Percentiles rank a stretch among this genome's conserved stretches.
Evolutionary conservation across 2,113 vertebrate species (phyloP).

Genomic region (Ophthalmolycus amberensis): DNA sequence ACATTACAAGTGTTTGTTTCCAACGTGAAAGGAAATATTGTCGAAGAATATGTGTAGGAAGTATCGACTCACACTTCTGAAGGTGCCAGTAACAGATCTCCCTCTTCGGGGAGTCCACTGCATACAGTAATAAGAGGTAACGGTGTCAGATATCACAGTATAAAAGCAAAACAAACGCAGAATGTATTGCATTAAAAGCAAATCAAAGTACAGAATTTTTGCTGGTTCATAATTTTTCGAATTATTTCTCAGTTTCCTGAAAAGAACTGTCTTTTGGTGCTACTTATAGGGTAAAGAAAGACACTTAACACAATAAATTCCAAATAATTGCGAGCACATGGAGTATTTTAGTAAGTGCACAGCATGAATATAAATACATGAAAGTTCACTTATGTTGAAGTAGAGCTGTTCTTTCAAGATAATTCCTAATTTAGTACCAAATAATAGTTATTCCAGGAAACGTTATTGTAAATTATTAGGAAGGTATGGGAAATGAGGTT

Average conservation of each 20-base stretch:
- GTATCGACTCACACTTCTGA: slow-evolving; percentile 22
- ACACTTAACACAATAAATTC: neutral
- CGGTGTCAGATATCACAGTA: slow-evolving; percentile 5
- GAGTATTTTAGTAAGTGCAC: neutral
- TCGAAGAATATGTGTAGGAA: slow-evolving; percentile 18
- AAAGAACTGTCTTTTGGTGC: neutral
- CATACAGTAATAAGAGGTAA: slow-evolving; percentile 16
- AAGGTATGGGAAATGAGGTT: neutral
- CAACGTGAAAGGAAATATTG: neutral
- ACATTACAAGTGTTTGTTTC: neutral
- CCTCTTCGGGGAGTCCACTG: slow-evolving; percentile 20
- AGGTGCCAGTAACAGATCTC: slow-evolving; percentile 44
- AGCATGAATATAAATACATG: neutral
- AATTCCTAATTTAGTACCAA: neutral
- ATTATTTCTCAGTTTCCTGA: neutral
- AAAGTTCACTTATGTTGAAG: neutral
- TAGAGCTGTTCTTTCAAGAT: neutral
- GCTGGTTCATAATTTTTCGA: neutral
- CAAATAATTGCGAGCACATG: neutral
- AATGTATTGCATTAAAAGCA: neutral
- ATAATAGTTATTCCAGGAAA: neutral
- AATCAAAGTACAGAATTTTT: neutral
- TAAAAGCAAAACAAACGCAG: neutral
- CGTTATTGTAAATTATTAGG: neutral
- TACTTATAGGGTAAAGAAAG: neutral